phyloP scores from a whole-genome alignment of 2,113 vertebrate genomes.

The Thoracochromis brauschi region DNA sequence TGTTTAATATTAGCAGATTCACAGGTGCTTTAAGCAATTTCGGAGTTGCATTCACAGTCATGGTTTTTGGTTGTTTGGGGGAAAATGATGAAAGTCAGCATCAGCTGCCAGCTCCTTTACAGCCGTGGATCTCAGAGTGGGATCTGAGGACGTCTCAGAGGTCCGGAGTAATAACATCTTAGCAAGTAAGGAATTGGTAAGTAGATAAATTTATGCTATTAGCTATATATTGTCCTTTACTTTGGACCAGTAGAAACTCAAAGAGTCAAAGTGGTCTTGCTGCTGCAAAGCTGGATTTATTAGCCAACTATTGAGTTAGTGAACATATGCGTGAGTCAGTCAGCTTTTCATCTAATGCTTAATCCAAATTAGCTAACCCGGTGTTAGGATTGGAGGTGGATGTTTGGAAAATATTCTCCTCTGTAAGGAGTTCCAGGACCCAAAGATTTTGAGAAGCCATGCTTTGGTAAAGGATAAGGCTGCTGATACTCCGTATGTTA shows the following conservation, averaged over 20 bases:
- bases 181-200: not conserved
- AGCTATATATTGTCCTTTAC: not conserved
- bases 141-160: not conserved
- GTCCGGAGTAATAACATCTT: not conserved
- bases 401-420: not conserved
- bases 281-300: not conserved
- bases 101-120: not conserved
- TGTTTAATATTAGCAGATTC: not conserved
- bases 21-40: not conserved
- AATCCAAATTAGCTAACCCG: not conserved
- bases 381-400: not conserved
- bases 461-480: not conserved
- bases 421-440: not conserved
- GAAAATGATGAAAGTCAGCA: not conserved
- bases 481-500: not conserved
- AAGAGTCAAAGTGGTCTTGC: not conserved
- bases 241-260: not conserved
- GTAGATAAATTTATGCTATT: not conserved
- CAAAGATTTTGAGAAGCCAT: not conserved
- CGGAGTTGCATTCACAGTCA: not conserved
- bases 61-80: not conserved
- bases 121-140: not conserved
- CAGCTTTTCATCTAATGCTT: not conserved
- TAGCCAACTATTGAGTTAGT: not conserved
- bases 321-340: not conserved